Percentiles rank a stretch among this genome's conserved stretches.
Conservation (phyloP, 2,888 invertebrate genomes). For the Agrilus cyanescens region DNA sequence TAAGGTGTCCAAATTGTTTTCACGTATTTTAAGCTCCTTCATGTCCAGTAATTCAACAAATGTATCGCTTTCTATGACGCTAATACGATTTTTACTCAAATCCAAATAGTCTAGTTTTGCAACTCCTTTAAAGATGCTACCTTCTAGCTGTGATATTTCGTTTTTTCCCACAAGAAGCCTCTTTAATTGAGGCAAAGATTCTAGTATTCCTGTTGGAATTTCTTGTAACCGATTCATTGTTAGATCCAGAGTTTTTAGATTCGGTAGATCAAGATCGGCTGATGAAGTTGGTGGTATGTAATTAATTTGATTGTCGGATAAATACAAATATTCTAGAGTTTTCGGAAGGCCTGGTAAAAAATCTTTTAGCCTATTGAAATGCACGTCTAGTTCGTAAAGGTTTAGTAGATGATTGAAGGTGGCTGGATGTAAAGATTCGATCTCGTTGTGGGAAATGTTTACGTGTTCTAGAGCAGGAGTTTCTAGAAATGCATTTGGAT, state of each 20-base stretch:
- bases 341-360: slow-evolving; percentile 68
- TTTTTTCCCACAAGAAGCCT: slow-evolving; percentile 64
- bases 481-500: slow-evolving; percentile 61
- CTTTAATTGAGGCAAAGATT: slow-evolving; percentile 52
- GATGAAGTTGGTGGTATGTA: slow-evolving; percentile 52
- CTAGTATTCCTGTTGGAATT: slow-evolving; percentile 52
- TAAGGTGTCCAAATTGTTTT: slow-evolving; percentile 62
- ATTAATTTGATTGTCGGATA: slow-evolving; percentile 59
- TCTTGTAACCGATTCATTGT: slow-evolving; percentile 63
- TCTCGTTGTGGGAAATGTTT: slow-evolving; percentile 65
- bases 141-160: slow-evolving; percentile 56
- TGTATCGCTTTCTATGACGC: slow-evolving; percentile 51
- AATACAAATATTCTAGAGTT: slow-evolving; percentile 61
- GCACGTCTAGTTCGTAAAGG: slow-evolving; percentile 68
- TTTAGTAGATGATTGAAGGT: slow-evolving; percentile 64
- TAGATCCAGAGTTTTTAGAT: slow-evolving; percentile 61
- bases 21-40: slow-evolving; percentile 59
- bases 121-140: slow-evolving; percentile 57
- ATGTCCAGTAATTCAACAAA: slow-evolving; percentile 52
- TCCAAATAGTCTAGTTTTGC: slow-evolving; percentile 60
- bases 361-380: slow-evolving; percentile 58
- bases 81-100: slow-evolving; percentile 60
- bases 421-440: slow-evolving; percentile 59
- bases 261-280: slow-evolving; percentile 59
- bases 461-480: slow-evolving; percentile 64